These are phyloP conservation scores for Ia io DNA, from an alignment of 2,113 vertebrate species.

Conservation along the genomic window DNA sequence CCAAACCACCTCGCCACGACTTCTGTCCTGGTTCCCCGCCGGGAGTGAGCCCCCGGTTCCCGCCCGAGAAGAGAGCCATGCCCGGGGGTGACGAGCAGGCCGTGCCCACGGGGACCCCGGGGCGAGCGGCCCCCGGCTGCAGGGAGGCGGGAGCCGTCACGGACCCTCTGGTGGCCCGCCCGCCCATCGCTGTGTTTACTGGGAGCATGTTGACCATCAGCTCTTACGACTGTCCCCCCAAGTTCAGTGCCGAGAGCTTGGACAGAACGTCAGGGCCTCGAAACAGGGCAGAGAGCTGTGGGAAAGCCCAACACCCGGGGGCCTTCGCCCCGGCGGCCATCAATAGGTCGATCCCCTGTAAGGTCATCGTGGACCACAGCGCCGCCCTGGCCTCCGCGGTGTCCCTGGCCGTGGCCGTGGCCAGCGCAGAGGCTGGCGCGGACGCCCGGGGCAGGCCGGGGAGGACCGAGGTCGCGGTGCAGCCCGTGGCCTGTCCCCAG, in stretches of 20 bases:
- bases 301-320: slow-evolving; percentile 77
- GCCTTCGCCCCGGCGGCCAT: slow-evolving; percentile 80
- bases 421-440: slow-evolving; percentile 77
- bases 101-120: slow-evolving; percentile 71
- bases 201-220: slow-evolving; percentile 81
- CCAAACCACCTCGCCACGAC: slow-evolving; percentile 84
- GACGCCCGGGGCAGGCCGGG: slow-evolving; percentile 80
- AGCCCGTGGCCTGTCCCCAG: slow-evolving; percentile 83
- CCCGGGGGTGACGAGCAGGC: slow-evolving; percentile 79
- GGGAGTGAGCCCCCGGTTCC: slow-evolving; percentile 79
- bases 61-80: slow-evolving; percentile 84
- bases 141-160: slow-evolving; percentile 62
- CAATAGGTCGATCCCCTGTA: slow-evolving; percentile 89
- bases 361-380: slow-evolving; percentile 89
- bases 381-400: slow-evolving; percentile 83
- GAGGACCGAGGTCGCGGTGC: slow-evolving; percentile 82
- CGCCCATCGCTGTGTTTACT: slow-evolving; percentile 81
- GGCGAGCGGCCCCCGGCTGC: slow-evolving; percentile 79
- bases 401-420: slow-evolving; percentile 79
- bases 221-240: slow-evolving; percentile 76
- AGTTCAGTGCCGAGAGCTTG: slow-evolving; percentile 78
- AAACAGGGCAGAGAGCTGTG: slow-evolving; percentile 78
- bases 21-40: slow-evolving; percentile 83
- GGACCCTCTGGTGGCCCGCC: slow-evolving; percentile 75
- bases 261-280: slow-evolving; percentile 80